Conservation (phyloP, 2,113 vertebrate genomes). For the Sinocyclocheilus anophthalmus region DNA sequence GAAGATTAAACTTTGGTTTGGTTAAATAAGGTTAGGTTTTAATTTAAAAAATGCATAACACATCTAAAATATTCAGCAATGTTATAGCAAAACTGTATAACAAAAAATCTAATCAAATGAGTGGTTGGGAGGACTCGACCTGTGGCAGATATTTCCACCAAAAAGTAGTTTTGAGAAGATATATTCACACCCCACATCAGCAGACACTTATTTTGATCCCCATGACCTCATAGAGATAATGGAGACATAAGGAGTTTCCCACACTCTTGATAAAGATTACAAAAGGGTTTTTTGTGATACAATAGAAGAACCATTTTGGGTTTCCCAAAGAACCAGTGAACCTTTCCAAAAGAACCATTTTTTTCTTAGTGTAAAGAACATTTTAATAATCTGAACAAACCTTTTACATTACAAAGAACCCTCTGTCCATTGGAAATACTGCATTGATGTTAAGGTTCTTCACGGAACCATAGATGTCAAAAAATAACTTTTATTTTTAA, state of each 20-base stretch:
- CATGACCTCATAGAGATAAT: not conserved
- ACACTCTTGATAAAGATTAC: not conserved
- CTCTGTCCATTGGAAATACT: not conserved
- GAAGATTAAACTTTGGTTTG: not conserved
- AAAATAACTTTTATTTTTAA: not conserved
- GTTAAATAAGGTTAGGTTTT: not conserved
- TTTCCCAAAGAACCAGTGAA: not conserved
- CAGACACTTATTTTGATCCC: not conserved
- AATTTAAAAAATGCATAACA: not conserved
- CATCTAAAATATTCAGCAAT: not conserved
- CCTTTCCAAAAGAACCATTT: no score
- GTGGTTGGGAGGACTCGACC: not conserved
- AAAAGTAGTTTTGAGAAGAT: not conserved
- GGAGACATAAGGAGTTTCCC: not conserved
- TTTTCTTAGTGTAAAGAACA: not conserved
- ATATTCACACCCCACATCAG: not conserved
- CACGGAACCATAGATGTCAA: not conserved
- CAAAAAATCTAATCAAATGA: not conserved
- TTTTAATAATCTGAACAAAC: not conserved
- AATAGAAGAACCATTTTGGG: not conserved
- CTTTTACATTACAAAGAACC: not conserved
- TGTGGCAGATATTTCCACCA: not conserved
- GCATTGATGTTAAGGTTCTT: not conserved
- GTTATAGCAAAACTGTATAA: not conserved
- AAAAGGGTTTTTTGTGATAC: not conserved